Conservation (phyloP, 2,113 vertebrate genomes). For the Phalacrocorax carbo region DNA sequence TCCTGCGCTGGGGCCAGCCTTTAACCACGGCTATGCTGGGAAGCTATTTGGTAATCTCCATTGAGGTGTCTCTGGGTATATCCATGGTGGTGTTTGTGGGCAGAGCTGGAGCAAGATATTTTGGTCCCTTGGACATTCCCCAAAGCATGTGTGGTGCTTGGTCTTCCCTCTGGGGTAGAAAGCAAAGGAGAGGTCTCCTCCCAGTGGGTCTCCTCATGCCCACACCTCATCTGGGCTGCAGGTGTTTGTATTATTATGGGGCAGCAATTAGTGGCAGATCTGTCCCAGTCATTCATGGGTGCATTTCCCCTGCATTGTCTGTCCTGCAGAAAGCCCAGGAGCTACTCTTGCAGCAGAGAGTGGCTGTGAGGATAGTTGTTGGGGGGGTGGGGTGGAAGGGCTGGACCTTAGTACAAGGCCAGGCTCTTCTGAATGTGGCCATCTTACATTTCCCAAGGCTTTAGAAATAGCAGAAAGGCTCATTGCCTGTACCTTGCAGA, state of each 20-base stretch:
- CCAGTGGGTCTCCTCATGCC: neutral
- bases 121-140: neutral
- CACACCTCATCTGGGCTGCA: neutral
- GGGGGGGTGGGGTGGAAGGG: neutral
- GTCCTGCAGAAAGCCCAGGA: neutral
- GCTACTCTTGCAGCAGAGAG: neutral
- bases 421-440: neutral
- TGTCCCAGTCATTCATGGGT: neutral
- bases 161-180: neutral
- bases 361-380: neutral
- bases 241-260: neutral
- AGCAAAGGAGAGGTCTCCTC: neutral
- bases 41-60: slow-evolving; percentile 64
- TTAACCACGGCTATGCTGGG: slow-evolving; percentile 73
- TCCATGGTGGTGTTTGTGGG: neutral
- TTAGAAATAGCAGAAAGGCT: neutral
- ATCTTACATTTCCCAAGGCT: neutral
- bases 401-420: neutral
- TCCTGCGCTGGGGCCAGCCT: slow-evolving; percentile 83
- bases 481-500: neutral
- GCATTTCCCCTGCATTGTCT: neutral
- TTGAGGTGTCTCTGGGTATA: neutral
- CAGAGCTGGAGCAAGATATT: neutral
- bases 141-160: accelerated
- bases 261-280: neutral